These are phyloP conservation scores for Nycticebus coucang DNA, from an alignment of 2,113 vertebrate species.

Conservation along the genomic window DNA sequence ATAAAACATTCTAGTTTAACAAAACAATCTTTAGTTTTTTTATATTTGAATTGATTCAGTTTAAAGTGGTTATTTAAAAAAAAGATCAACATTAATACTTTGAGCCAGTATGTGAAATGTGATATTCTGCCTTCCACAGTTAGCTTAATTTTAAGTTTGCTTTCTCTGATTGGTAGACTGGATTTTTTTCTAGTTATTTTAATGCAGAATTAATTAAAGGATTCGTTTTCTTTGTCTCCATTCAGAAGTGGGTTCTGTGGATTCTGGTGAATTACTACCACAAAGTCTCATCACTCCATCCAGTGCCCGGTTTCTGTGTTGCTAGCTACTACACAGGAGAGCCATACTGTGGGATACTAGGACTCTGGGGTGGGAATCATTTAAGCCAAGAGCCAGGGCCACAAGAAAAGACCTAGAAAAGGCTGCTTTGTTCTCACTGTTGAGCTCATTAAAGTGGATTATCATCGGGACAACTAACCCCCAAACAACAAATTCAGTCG, in stretches of 20 bases:
- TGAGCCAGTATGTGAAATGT: background rate
- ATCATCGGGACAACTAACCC: background rate
- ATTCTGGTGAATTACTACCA: background rate
- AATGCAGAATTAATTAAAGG: constrained; percentile 48
- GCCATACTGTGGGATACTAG: background rate
- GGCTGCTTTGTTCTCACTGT: background rate
- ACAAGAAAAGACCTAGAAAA: constrained; percentile 31
- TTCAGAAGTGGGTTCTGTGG: background rate
- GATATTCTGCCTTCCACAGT: background rate
- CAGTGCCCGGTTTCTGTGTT: background rate
- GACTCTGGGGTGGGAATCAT: background rate
- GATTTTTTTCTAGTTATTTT: constrained; percentile 48
- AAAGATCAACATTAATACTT: background rate
- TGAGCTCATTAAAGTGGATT: constrained; percentile 55
- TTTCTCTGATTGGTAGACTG: background rate
- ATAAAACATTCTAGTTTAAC: background rate
- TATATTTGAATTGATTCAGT: background rate
- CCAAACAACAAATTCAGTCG: background rate
- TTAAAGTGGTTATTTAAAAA: constrained; percentile 40
- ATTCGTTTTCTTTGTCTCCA: background rate
- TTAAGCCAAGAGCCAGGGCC: background rate
- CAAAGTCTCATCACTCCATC: constrained; percentile 11
- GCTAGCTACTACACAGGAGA: background rate
- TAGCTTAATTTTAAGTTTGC: constrained; percentile 51
- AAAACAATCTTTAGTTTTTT: constrained; percentile 1